phyloP scores from a whole-genome alignment of 1,140 invertebrate genomes.

The Trichogramma pretiosum region DNA sequence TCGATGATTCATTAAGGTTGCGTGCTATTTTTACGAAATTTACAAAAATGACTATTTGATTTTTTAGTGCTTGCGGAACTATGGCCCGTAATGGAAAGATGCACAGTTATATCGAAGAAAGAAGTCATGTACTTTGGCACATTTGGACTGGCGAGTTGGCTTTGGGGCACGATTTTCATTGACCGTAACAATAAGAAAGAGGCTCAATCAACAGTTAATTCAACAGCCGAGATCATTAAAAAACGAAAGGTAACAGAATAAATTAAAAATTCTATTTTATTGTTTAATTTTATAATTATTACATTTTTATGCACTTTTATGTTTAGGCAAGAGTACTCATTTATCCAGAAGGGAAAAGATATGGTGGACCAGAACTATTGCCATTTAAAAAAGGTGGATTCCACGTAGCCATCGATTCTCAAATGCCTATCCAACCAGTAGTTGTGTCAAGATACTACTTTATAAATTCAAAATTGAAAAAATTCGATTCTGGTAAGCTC shows the following conservation, averaged over 20 bases:
- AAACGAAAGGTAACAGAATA: slow-evolving; percentile 54
- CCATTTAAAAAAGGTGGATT: slow-evolving; percentile 92
- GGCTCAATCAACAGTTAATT: slow-evolving; percentile 62
- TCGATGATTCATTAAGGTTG: neutral
- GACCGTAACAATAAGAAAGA: slow-evolving; percentile 60
- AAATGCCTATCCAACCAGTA: slow-evolving; percentile 78
- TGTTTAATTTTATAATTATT: neutral
- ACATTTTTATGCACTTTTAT: neutral
- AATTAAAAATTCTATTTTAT: slow-evolving; percentile 21
- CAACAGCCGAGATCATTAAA: slow-evolving; percentile 60
- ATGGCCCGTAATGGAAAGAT: slow-evolving; percentile 68
- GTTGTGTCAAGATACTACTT: slow-evolving; percentile 85
- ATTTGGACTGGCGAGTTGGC: slow-evolving; percentile 73
- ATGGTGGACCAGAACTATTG: slow-evolving; percentile 55
- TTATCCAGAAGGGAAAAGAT: slow-evolving; percentile 72
- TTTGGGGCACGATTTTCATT: slow-evolving; percentile 85
- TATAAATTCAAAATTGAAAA: slow-evolving; percentile 61
- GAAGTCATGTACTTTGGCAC: slow-evolving; percentile 73
- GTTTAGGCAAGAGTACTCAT: slow-evolving; percentile 59
- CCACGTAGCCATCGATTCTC: slow-evolving; percentile 76
- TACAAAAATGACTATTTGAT: neutral
- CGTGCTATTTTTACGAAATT: slow-evolving; percentile 9
- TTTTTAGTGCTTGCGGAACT: slow-evolving; percentile 63
- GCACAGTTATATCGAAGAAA: slow-evolving; percentile 72
- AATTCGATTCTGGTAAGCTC: slow-evolving; percentile 62